Conservation (phyloP, 2,113 vertebrate species). For the Arizona elegans region DNA sequence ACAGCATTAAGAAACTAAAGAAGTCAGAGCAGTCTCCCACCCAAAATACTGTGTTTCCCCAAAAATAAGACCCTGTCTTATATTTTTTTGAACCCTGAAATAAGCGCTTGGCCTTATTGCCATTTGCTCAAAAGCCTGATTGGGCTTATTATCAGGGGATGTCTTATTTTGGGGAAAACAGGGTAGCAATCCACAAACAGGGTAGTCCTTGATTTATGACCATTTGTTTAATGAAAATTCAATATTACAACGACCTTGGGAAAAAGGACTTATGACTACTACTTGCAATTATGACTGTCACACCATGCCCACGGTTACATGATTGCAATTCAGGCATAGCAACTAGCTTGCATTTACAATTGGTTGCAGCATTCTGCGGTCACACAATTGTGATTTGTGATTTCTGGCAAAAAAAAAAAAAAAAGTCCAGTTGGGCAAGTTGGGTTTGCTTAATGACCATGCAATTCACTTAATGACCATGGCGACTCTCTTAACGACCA, state of each 20-base stretch:
- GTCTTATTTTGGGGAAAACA: no score
- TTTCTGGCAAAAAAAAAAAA: not conserved
- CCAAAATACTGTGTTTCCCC: not conserved
- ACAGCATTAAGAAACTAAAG: not conserved
- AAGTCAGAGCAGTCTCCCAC: not conserved
- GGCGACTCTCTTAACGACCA: not conserved
- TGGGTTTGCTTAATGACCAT: not conserved
- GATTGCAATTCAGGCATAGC: not conserved
- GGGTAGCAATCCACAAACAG: not conserved
- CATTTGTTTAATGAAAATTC: not conserved
- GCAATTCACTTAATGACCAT: no score
- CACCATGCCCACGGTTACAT: no score
- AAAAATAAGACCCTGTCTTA: no score
- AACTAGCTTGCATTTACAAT: not conserved
- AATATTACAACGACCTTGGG: not conserved
- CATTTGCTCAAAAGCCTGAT: no score
- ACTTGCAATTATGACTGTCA: not conserved
- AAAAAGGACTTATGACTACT: not conserved
- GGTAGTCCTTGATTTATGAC: not conserved
- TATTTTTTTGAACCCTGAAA: no score
- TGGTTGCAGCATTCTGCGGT: not conserved
- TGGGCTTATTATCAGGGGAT: no score
- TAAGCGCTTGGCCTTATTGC: no score
- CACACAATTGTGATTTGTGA: not conserved
- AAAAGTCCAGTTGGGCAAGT: not conserved